phyloP scores from a whole-genome alignment of 2,797 vertebrate genomes.

The Sorex maritimensis region DNA sequence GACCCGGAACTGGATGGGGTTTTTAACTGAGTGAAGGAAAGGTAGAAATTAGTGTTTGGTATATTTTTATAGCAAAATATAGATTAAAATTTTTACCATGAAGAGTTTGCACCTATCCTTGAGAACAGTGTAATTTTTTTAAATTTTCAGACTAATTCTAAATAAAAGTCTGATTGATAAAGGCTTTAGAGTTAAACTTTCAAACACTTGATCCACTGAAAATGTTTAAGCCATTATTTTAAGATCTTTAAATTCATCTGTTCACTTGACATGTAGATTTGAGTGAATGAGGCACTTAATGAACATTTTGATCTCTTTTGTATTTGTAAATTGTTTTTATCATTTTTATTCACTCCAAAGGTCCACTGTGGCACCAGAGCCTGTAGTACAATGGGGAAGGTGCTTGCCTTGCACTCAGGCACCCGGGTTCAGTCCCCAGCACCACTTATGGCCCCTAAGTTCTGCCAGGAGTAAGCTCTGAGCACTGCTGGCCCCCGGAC shows the following conservation, averaged over 20 bases:
- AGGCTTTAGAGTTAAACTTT: conserved; percentile 56
- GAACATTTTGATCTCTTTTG: background rate
- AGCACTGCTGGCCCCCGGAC: too few relatives aligned
- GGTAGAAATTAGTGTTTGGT: background rate
- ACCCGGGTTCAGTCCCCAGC: too few relatives aligned
- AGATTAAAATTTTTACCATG: conserved; percentile 73
- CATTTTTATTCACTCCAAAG: background rate
- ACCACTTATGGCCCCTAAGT: too few relatives aligned
- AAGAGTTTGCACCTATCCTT: conserved; percentile 55
- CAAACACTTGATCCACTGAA: conserved; percentile 8
- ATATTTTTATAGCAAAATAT: conserved; percentile 76
- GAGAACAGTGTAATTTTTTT: conserved; percentile 48
- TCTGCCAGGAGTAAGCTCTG: too few relatives aligned
- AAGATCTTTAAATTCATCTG: background rate
- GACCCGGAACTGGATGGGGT: background rate
- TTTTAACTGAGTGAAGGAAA: background rate
- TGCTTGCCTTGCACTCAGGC: too few relatives aligned
- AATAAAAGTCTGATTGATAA: conserved; percentile 82
- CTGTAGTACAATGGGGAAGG: too few relatives aligned
- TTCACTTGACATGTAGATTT: background rate
- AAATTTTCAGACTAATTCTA: conserved; percentile 67
- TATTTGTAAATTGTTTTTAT: conserved; percentile 49
- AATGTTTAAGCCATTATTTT: conserved; percentile 8
- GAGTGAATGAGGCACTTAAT: background rate
- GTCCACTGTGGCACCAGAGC: too few relatives aligned